phyloP scores from a whole-genome alignment of 2,113 vertebrate species.

The Sinocyclocheilus grahami region DNA sequence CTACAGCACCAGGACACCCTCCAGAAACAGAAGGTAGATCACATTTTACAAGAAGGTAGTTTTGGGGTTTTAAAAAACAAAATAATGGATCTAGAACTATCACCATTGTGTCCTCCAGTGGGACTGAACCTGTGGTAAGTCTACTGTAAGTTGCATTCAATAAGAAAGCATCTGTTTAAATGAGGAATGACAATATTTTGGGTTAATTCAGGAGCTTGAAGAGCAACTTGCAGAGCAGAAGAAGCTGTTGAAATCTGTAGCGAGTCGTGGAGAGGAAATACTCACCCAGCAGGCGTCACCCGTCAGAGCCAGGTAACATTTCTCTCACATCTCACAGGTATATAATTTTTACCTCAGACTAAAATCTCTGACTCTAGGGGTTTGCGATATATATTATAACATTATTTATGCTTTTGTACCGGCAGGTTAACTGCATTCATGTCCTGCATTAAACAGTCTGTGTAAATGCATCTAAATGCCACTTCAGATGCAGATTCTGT shows the following conservation, averaged over 20 bases:
- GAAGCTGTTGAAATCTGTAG: slow-evolving; percentile 88
- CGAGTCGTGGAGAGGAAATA: slow-evolving; percentile 88
- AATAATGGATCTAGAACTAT: not conserved
- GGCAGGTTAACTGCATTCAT: no score
- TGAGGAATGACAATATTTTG: not conserved
- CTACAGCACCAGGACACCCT: slow-evolving; percentile 87
- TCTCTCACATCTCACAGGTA: not conserved
- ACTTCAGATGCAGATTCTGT: no score
- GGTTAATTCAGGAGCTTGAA: slow-evolving; percentile 83
- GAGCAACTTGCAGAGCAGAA: slow-evolving; percentile 90
- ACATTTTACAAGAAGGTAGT: not conserved
- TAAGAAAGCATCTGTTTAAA: not conserved
- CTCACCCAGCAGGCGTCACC: slow-evolving; percentile 79
- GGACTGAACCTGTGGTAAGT: not conserved
- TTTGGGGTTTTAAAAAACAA: not conserved
- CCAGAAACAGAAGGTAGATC: slow-evolving; percentile 84
- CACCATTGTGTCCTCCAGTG: not conserved
- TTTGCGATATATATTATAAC: no score
- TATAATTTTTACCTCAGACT: not conserved
- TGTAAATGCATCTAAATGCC: no score
- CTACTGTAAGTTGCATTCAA: not conserved
- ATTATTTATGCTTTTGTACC: no score
- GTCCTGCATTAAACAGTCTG: no score
- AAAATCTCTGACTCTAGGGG: no score
- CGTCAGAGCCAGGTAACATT: slow-evolving; percentile 67